These are phyloP conservation scores for Halichoeres trimaculatus DNA, from an alignment of 2,113 vertebrate species.

Conservation along the genomic window DNA sequence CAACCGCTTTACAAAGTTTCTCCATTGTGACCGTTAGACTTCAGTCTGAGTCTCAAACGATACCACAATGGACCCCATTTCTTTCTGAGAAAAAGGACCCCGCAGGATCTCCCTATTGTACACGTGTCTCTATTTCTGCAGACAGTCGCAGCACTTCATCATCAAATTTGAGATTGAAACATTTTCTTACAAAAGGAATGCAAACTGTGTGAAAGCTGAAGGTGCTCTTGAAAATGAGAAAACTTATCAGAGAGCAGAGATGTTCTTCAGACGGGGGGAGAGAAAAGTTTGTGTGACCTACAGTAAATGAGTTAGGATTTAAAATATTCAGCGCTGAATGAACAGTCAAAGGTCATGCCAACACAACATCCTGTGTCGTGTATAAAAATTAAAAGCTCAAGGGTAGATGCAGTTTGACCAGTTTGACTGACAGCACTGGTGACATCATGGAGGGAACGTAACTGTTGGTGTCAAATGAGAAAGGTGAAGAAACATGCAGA, in stretches of 20 bases:
- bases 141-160: slow-evolving; percentile 1
- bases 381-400: background rate
- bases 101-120: background rate
- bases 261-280: background rate
- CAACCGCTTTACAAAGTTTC: slow-evolving; percentile 26
- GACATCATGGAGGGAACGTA: too few relatives aligned
- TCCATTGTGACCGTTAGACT: background rate
- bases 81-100: background rate
- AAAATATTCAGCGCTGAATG: background rate
- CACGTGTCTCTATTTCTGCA: background rate
- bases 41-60: background rate
- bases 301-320: background rate
- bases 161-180: background rate
- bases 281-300: background rate
- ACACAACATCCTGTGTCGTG: background rate
- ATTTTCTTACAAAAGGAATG: background rate
- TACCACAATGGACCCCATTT: slow-evolving; percentile 17
- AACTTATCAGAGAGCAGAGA: background rate
- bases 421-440: too few relatives aligned
- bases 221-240: background rate
- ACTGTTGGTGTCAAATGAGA: too few relatives aligned
- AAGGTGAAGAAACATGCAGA: too few relatives aligned
- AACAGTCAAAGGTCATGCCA: background rate
- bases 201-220: background rate
- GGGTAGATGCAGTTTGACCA: too few relatives aligned